Base-by-base conservation (phyloP, 2,797 vertebrate species). In the Lophius americanus region DNA sequence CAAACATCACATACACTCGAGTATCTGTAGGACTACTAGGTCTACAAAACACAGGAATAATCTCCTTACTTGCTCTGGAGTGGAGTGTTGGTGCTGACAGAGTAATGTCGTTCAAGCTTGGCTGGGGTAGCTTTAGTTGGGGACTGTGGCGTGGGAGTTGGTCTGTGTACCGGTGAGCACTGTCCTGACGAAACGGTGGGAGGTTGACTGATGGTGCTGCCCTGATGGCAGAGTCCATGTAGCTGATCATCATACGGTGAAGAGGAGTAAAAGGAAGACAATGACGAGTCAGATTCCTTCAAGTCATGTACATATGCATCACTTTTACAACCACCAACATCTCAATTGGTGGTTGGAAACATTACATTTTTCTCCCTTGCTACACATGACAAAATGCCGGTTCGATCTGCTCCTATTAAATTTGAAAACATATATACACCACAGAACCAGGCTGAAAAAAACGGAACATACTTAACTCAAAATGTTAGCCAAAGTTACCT, bases 21-120 rank as follows among this genome's bases (percentile, higher is more conserved):
- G 9, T 7, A 14, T 1, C 32, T 51, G 10, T 33, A 47, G 5
- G 8, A 23, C 12, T n/a, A 3, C n/a, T n/a, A n/a, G n/a, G 12
- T n/a, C 12, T 5, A 13, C 12, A n/a, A 49, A 4, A 47, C 2
- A 23, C 9, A 14, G 13, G 23, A 23, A 23, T 23, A 23, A 23
- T 44, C 9, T 70, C 70, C 95, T 95, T 94, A 99, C 98, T 96
- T 98, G 94, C 89, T 95, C 80, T 95, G 94, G 56, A 95, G 95
- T 63, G 96, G 96, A 4, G 92, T 95, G 92, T 98, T 96, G 38
- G 97, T 97, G 95, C 96, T 96, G 93, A 99, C 95, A 2, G 97
- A 99, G 94, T 98, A 97, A 90, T 99, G 96, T 82, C 97, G 96
- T 88, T 95, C 93, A 51, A 99, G 95, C 81, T 96, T 99, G 78